Evolutionary conservation across 2,113 vertebrate species (phyloP).

Genomic region (Trichechus manatus): DNA sequence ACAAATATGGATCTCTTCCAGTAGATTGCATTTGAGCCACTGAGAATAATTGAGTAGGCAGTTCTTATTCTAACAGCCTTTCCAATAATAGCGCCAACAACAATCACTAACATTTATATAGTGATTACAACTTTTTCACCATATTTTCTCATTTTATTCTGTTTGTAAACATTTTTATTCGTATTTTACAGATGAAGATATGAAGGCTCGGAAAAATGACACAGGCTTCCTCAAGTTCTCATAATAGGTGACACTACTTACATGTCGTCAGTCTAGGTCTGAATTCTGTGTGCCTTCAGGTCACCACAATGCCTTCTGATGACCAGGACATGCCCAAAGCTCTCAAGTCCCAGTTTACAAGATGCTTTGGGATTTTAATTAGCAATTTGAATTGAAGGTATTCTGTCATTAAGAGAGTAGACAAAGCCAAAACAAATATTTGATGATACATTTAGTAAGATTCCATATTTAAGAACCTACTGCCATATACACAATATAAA

Average conservation of each 20-base stretch:
- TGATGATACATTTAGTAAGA: constrained; percentile 51
- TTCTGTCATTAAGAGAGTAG: constrained; percentile 5
- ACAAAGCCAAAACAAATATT: constrained; percentile 49
- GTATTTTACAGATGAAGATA: constrained; percentile 38
- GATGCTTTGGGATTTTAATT: constrained; percentile 30
- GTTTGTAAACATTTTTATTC: constrained; percentile 12
- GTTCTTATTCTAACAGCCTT: not conserved
- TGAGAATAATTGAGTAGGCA: not conserved
- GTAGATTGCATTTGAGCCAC: not conserved
- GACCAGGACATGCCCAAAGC: not conserved
- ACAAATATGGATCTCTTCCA: not conserved
- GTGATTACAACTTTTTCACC: not conserved
- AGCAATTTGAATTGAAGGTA: constrained; percentile 8
- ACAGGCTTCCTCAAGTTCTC: not conserved
- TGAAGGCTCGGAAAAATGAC: not conserved
- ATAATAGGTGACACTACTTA: not conserved
- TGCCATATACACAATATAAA: not conserved
- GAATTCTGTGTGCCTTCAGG: not conserved
- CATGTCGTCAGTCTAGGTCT: not conserved
- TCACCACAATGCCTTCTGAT: not conserved
- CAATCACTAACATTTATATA: not conserved
- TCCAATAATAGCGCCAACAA: not conserved
- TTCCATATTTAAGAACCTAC: constrained; percentile 20
- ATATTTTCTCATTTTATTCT: not conserved
- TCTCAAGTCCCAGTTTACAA: not conserved